Base-by-base conservation (phyloP, 2,888 invertebrate species). In the Callyntrura guangdongensis region DNA sequence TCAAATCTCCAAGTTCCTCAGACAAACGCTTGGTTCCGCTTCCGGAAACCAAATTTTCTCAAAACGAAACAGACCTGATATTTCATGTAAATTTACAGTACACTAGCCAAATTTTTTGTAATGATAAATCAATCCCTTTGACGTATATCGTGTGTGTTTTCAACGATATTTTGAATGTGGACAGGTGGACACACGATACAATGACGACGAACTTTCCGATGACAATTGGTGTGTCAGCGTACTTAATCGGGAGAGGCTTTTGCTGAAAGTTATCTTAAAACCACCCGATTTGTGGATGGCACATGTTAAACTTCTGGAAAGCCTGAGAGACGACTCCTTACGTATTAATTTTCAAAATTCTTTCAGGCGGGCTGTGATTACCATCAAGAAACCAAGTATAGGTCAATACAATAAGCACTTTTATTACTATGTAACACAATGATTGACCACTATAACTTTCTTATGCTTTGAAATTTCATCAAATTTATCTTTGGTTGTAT, bases 251-350 rank as follows among this genome's bases (percentile, higher is more conserved):
- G 92, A 93, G 81, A 74, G 89, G 22, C 85, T 93, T 9, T 49
- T 93, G 12, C 87, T 93, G 0, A 93, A 93, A 89, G 91, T 93
- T 20, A 83, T 93, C 72, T 56, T 93, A 4, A 92, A 91, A 67
- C 93, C 93, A 14, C 93, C 93, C 2, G 92, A 93, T 8, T 49
- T 93, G 11, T 93, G 93, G 93, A 92, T 93, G 91, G 86, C 91
- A 3, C 92, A 93, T 84, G 81, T 91, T 0, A 91, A 91, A 47
- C 86, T 93, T 14, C 61, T 91, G 5, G 86, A 93, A 86, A 45
- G 74, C 5, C 69, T 93, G 9, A 82, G 47, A 11, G 92, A 93
- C 74, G 92, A 93, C 49, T 56, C 86, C 0, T 27, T 93, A 0
- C 27, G 69, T 17, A 14, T 93, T 5, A 69, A 67, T 20, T 93